These are phyloP conservation scores for Oncorhynchus keta DNA, from an alignment of 2,113 vertebrate genomes.

Conservation along the genomic window DNA sequence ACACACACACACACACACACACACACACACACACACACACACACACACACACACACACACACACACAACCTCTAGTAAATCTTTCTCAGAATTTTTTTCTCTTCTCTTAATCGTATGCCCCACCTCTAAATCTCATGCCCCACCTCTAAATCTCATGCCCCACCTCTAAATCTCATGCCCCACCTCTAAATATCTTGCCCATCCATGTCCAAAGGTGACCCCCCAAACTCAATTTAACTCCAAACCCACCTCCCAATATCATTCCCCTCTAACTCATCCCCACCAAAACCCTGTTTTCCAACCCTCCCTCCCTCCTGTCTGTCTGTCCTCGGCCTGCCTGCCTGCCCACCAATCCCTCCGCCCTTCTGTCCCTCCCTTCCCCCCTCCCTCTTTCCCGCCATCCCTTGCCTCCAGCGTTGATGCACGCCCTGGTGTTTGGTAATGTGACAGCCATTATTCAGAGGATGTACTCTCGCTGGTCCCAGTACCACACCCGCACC, in stretches of 20 bases:
- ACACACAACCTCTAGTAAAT: neutral
- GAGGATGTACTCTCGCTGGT: constrained; percentile 98
- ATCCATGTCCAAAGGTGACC: neutral
- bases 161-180: neutral
- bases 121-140: neutral
- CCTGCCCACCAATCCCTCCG: too few relatives aligned
- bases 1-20: neutral
- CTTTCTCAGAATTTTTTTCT: too few relatives aligned
- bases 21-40: too few relatives aligned
- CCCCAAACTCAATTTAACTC: neutral
- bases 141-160: neutral
- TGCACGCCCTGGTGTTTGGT: constrained; percentile 97
- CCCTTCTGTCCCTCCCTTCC: too few relatives aligned
- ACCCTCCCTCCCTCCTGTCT: too few relatives aligned
- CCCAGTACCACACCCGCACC: constrained; percentile 95
- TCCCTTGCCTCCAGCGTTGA: constrained; percentile 78
- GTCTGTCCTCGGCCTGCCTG: too few relatives aligned
- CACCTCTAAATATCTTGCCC: neutral
- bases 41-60: too few relatives aligned
- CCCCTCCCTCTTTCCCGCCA: too few relatives aligned
- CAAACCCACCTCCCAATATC: neutral
- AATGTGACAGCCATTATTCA: constrained; percentile 99
- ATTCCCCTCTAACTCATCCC: neutral
- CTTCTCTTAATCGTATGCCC: too few relatives aligned
- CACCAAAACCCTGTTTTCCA: neutral